These are phyloP conservation scores for Ctenodactylus gundi DNA, from an alignment of 2,113 vertebrate genomes.

Conservation along the genomic window DNA sequence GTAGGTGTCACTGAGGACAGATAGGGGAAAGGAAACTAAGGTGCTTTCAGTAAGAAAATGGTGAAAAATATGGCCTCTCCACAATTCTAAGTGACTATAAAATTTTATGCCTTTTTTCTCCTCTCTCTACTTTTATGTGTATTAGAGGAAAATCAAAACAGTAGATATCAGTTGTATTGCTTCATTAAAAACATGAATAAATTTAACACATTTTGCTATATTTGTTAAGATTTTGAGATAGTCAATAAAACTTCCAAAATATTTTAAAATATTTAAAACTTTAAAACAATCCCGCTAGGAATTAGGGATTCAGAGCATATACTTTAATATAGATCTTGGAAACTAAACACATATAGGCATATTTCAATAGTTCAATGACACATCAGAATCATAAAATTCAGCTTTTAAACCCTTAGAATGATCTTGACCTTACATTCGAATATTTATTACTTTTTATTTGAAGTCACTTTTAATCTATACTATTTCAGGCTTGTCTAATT, in stretches of 20 bases:
- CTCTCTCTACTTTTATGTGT: neutral
- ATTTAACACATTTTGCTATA: neutral
- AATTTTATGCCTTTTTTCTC: neutral
- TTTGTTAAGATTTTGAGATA: neutral
- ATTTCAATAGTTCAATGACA: neutral
- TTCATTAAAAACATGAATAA: neutral
- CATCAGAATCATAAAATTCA: neutral
- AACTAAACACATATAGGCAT: neutral
- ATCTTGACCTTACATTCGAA: neutral
- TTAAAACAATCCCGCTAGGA: neutral
- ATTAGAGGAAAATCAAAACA: neutral
- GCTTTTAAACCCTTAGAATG: neutral
- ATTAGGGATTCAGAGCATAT: neutral
- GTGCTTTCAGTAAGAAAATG: neutral
- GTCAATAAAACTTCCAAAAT: too few relatives aligned
- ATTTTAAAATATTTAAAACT: neutral
- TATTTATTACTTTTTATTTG: neutral
- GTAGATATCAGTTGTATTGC: neutral
- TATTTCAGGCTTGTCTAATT: neutral
- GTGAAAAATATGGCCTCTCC: neutral
- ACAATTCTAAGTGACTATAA: neutral
- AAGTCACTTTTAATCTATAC: neutral
- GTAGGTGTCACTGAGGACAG: neutral
- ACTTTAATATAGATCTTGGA: neutral
- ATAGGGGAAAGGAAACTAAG: accelerated